Conservation (phyloP, 2,113 vertebrate genomes). For the Prolemur simus region DNA sequence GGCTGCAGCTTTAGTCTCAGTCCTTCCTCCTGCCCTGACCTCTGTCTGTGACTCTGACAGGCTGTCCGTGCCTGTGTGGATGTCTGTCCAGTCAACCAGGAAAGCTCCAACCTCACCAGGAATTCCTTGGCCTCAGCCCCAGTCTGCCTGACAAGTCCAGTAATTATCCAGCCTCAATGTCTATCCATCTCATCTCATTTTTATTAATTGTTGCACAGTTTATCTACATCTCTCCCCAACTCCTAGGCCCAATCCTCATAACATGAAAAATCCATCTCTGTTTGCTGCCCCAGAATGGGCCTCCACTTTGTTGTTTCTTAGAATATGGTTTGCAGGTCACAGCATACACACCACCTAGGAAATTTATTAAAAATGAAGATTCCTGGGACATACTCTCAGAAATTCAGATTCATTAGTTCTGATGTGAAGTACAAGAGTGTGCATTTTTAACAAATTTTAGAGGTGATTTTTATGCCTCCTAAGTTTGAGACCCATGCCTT, state of each 20-base stretch:
- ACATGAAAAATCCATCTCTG: neutral
- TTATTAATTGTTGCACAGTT: neutral
- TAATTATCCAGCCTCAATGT: neutral
- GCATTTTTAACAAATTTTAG: neutral
- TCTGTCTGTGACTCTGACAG: neutral
- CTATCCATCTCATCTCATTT: neutral
- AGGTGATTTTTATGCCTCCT: neutral
- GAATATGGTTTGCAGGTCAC: neutral
- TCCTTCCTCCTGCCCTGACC: neutral
- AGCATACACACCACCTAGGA: neutral
- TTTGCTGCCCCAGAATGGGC: neutral
- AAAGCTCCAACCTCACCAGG: neutral
- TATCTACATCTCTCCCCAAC: neutral
- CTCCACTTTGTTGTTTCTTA: neutral
- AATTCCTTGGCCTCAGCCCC: neutral
- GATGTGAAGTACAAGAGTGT: neutral
- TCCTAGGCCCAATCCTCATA: neutral
- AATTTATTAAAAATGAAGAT: neutral
- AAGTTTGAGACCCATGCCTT: neutral
- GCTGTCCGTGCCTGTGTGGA: neutral
- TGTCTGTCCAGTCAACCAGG: neutral
- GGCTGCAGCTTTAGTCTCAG: neutral
- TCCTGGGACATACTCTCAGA: neutral
- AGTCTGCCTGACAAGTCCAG: neutral
- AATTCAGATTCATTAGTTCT: neutral